Base-by-base conservation (phyloP, 2,888 invertebrate genomes). In the Oscheius onirici region DNA sequence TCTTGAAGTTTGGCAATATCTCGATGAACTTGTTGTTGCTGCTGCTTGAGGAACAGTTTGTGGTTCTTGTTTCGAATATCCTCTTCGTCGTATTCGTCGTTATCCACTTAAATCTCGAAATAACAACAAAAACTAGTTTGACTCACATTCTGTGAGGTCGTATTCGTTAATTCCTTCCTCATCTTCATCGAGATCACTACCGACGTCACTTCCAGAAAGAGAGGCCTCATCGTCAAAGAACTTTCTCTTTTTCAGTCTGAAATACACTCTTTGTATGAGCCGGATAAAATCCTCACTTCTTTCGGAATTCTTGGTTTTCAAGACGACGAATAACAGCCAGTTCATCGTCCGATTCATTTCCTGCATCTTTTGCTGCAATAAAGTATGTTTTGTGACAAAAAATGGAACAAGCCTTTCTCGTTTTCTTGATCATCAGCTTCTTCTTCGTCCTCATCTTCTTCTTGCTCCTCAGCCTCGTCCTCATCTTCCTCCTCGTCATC, bases 151-250 rank as follows among this genome's bases (percentile, higher is more conserved):
- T 55, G 82, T 79, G 3, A 71, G 75, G 65, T 83, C 83, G 66
- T 84, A 84, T 17, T 72, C 76, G 69, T 83, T 71, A 41, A 74
- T 68, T 10, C 28, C 74, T 10, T 71, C 75, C 20, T 78, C 77
- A 15, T 78, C 79, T 20, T 81, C 79, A 15, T 83, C 83, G 0
- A 70, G 43, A 54, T 85, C 84, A 65, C 80, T 80, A 20, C 83
- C 84, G 15, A 86, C 78, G 54, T 86, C 85, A 54, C 83, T 83
- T 43, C 86, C 86, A 3, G 83, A 84, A 6, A 86, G 71, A 6
- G 81, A 82, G 11, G 86, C 86, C 72, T 86, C 85, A 41, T 86
- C 86, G 55, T 86, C 85, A 46, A 85, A 75, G 26, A 81, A 78
- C 6, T 79, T 78, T 40, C 68, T 71, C 67, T 75, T 78, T 41